Base-by-base conservation (phyloP, 2,113 vertebrate genomes). In the Edolisoma coerulescens region DNA sequence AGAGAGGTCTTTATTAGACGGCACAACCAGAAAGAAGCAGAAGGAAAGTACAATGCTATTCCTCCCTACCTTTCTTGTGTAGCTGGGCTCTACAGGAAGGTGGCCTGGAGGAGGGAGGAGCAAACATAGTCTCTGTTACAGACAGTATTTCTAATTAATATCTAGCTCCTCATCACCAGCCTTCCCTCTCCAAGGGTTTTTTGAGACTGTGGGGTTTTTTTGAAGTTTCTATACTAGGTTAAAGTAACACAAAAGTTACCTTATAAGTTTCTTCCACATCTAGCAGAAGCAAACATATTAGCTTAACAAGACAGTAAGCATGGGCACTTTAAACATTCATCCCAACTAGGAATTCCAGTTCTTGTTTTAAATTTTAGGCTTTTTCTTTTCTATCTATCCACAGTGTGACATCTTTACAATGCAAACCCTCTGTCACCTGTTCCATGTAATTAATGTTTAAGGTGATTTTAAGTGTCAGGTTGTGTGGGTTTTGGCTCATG, bases 271-370 rank as follows among this genome's bases (percentile, higher is more conserved):
- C 88, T 88, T 81, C 90, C 94, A 93, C 71, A 0, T 75, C 81
- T 95, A 95, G 94, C 88, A 96, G 95, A 96, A 96, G 75, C n/a
- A 95, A 96, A 95, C 7, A 20, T 54, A 71, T 65, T 90, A 84
- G 18, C 30, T 96, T 92, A 88, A 95, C 93, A 95, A 79, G 68
- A 91, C 27, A 68, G 65, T 90, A 95, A 97, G 83, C 78, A 92
- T 10, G 69, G 20, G 23, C 59, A 49, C 73, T 95, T 91, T 74
- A 92, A 93, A 74, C 27, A 28, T 81, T 81, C 3, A 2, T 73
- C 89, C 47, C 82, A 90, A 15, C 78, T 33, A 91, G 88, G 64
- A 73, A 96, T 87, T 97, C 69, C 35, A 86, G 57, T 71, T 84
- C 83, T 73, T 92, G 50, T 82, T 94, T 81, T 70, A 86, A 86